Evolutionary conservation across 1,140 invertebrate species (phyloP), one percentile per base, ranked within the genome.

Genomic region (Aleiodes sp.): DNA sequence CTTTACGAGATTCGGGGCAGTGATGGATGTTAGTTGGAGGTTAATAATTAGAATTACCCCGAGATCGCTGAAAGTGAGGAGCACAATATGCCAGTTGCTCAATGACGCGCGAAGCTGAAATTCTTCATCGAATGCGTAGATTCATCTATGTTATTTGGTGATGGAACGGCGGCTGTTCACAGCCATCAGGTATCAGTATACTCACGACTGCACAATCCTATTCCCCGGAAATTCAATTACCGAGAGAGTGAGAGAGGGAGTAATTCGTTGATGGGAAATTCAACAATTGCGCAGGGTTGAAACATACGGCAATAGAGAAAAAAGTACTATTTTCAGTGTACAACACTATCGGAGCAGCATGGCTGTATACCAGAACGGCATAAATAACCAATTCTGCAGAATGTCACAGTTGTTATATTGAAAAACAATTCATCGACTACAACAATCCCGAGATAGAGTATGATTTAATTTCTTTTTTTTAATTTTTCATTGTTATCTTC

Each of bases 151-250:
- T 16, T 16, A 43, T 16, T 43, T 16, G n/a, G 39, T 43, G 39
- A 43, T 43, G 19, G 39, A n/a, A n/a, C 19, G 46, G 46, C 8
- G 26, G 26, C 21, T 24, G 21, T 52, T 21, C 46, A 52, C 26
- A n/a, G n/a, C n/a, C 26, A 52, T 21, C 46, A 24, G 21, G 46
- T 52, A 52, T 52, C 46, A 52, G 21, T n/a, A 14, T n/a, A 8
- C 39, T 21, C 46, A 24, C 46, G 46, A 52, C 19, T 52, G 16
- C 9, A 6, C 46, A 4, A 16, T 52, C 26, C 46, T 24, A 52
- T 52, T 52, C 26, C 19, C 46, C 21, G 46, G 26, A 52, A 52
- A 52, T 52, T 52, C 46, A 52, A 52, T 52, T 52, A 52, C 46
- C 46, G n/a, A n/a, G n/a, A n/a, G n/a, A n/a, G n/a, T n/a, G n/a